Evolutionary conservation across 2,113 vertebrate species (phyloP), one percentile per base, ranked within the genome.

Genomic region (Zosterops japonicus): DNA sequence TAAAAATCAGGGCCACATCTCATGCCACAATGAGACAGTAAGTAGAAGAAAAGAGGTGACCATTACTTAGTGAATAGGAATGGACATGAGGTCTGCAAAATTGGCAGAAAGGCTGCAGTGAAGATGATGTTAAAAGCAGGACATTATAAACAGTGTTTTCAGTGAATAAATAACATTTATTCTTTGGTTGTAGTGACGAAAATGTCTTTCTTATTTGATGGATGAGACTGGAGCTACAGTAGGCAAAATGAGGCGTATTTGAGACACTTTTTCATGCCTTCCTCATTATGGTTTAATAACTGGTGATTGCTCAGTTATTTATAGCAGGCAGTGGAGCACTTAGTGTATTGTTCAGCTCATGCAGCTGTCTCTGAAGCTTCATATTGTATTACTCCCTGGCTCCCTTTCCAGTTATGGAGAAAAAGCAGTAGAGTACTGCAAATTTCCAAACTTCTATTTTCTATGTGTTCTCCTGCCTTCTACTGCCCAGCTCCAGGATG

Each of bases 301-400:
- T 97, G 93, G 44, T 96, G 93, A 95, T 96, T 83, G 88, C 75
- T 94, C 63, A 44, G 82, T 95, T 95, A 93, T 93, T 96, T 96
- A 90, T 94, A 95, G 70, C 69, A 92, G 83, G 80, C 89, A 85
- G 0, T 41, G 25, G 67, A 89, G 80, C 47, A 36, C 69, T 94
- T 44, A 55, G 61, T 64, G 79, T 68, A 93, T 93, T 96, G 92
- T 96, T 95, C 83, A 95, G 77, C 87, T 93, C 59, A 65, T 60
- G 72, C 93, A 94, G 76, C 91, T 89, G 93, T 92, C 61, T 88
- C 71, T 60, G 68, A 57, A 89, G 25, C 60, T 87, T 87, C 50
- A 64, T 52, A 41, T 41, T 91, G 27, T 95, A 47, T 72, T 64
- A 56, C 56, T 49, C 52, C 22, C 20, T 15, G 35, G 33, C 49